A percentile compares a stretch with the other conserved stretches of the same genome.
phyloP scores from a whole-genome alignment of 2,888 invertebrate species.

The Dicycla oo region DNA sequence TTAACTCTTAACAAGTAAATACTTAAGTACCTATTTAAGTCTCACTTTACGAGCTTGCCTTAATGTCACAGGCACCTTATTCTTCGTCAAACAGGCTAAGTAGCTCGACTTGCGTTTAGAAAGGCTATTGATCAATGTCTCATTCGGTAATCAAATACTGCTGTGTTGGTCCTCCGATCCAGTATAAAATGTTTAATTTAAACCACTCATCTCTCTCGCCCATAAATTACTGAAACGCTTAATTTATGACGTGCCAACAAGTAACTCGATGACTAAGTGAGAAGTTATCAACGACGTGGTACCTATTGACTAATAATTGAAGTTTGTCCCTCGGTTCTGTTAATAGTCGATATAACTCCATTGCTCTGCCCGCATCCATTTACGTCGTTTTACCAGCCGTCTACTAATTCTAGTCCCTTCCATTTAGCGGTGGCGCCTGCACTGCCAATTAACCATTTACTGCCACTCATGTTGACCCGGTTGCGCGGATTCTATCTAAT shows the following conservation, averaged over 20 bases:
- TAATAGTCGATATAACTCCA: slow-evolving; percentile 56
- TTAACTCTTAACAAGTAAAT: slow-evolving; percentile 6
- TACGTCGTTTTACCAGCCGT: slow-evolving; percentile 67
- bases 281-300: slow-evolving; percentile 67
- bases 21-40: slow-evolving; percentile 12
- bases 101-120: slow-evolving; percentile 9
- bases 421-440: slow-evolving; percentile 74
- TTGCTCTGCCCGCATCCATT: slow-evolving; percentile 60
- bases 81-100: slow-evolving; percentile 14
- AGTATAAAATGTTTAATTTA: slow-evolving; percentile 53
- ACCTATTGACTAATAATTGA: slow-evolving; percentile 68
- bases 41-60: slow-evolving; percentile 9
- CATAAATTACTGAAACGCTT: slow-evolving; percentile 58
- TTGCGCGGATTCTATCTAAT: slow-evolving; percentile 71
- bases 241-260: slow-evolving; percentile 66
- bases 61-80: slow-evolving; percentile 28
- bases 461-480: slow-evolving; percentile 77
- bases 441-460: slow-evolving; percentile 77
- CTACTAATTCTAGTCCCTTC: slow-evolving; percentile 68
- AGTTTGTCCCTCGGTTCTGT: slow-evolving; percentile 57
- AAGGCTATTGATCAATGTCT: slow-evolving; percentile 44
- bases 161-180: slow-evolving; percentile 30
- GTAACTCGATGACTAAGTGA: slow-evolving; percentile 69
- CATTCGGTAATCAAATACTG: slow-evolving; percentile 43
- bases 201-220: slow-evolving; percentile 53